Conservation (phyloP, 1,140 invertebrate species). For the Calycopis cecrops region DNA sequence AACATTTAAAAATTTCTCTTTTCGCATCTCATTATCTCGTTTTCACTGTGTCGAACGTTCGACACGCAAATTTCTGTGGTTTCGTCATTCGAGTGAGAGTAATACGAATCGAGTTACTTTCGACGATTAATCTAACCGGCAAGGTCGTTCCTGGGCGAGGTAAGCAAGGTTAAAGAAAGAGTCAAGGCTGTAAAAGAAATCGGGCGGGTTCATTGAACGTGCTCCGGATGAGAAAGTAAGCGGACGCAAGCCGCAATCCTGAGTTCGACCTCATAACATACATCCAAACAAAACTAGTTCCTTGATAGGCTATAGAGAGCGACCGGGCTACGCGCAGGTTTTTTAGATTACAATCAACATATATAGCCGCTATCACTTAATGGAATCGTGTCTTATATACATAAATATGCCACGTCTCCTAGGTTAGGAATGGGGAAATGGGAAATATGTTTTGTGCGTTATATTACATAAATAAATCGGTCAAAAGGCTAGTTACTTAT, state of each 20-base stretch:
- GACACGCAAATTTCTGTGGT: slow-evolving; percentile 53
- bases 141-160: slow-evolving; percentile 45
- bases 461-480: slow-evolving; percentile 67
- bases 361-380: slow-evolving; percentile 30
- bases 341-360: slow-evolving; percentile 36
- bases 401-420: slow-evolving; percentile 3
- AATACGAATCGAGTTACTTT: slow-evolving; percentile 60
- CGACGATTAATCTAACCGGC: slow-evolving; percentile 37
- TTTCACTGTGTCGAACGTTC: slow-evolving; percentile 60
- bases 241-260: slow-evolving; percentile 36
- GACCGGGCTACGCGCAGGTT: slow-evolving; percentile 27
- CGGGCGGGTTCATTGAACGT: slow-evolving; percentile 56
- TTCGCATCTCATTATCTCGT: slow-evolving; percentile 69
- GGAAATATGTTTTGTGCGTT: slow-evolving; percentile 55
- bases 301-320: slow-evolving; percentile 35
- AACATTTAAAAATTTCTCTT: slow-evolving; percentile 73
- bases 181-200: slow-evolving; percentile 72
- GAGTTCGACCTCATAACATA: slow-evolving; percentile 63
- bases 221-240: slow-evolving; percentile 64
- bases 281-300: slow-evolving; percentile 54
- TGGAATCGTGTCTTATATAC: slow-evolving; percentile 8
- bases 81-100: slow-evolving; percentile 66
- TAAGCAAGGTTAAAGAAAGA: slow-evolving; percentile 67
- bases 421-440: slow-evolving; percentile 27
- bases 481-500: slow-evolving; percentile 68